Percentiles rank a stretch among this genome's conserved stretches.
These are phyloP conservation scores for Empidonax traillii DNA, from an alignment of 2,113 vertebrate species.

Conservation along the genomic window DNA sequence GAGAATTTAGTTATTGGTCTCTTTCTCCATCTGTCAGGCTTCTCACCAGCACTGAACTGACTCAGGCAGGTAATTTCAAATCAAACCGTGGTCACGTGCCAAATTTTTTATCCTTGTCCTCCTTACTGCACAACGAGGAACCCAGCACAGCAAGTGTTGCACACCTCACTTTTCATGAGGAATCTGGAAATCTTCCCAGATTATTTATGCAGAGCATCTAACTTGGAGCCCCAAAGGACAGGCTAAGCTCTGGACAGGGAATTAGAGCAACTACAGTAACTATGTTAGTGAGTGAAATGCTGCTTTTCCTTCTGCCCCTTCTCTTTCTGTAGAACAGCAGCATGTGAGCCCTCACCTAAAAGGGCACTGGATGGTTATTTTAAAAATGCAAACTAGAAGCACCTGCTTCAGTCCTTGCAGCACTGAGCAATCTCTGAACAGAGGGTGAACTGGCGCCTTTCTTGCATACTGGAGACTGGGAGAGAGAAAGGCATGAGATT, in stretches of 20 bases:
- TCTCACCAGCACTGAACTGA: neutral
- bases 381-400: neutral
- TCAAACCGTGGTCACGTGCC: neutral
- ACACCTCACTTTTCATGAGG: neutral
- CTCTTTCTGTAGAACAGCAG: neutral
- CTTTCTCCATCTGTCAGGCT: slow-evolving; percentile 47
- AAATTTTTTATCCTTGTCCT: neutral
- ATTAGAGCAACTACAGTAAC: neutral
- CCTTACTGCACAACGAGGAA: neutral
- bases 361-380: neutral
- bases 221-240: neutral
- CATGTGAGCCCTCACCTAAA: neutral
- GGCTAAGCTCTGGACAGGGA: neutral
- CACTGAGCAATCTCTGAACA: neutral
- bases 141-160: neutral
- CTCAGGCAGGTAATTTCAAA: slow-evolving; percentile 11
- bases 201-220: neutral
- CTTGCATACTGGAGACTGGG: neutral
- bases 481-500: neutral
- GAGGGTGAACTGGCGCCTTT: neutral
- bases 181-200: neutral
- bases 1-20: neutral
- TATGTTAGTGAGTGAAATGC: neutral
- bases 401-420: neutral
- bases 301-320: neutral